Base-by-base conservation (phyloP, 1,140 invertebrate genomes). In the Drosophila setifemur region DNA sequence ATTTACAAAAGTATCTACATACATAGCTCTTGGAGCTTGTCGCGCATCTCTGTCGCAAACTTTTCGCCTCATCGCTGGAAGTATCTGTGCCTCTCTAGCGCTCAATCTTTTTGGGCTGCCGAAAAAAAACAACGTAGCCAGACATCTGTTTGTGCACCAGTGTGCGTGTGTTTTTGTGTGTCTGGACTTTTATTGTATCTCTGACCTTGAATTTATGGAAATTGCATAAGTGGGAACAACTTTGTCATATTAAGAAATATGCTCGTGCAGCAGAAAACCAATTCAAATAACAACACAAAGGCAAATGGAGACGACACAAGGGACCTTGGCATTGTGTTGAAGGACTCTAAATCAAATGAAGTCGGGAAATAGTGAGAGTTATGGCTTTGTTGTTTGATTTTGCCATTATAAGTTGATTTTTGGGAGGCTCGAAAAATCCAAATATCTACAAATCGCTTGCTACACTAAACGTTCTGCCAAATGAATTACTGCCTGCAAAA, bases 171-270 rank as follows among this genome's bases (percentile, higher is more conserved):
- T 47, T 35, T 64, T 28, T 53, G 64, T 52, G 63, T 75, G 78
- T 85, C 78, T 83, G 79, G 78, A 70, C 60, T 58, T 85, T 85
- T 78, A 83, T 83, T 83, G 74, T 85, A 57, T 33, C 45, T 48
- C 49, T 68, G 79, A 85, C 79, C 81, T 86, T 85, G 81, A 86
- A 79, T 85, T 85, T 85, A 85, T 85, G 79, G 74, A 81, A 85
- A 85, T 85, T 81, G 81, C 71, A 70, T 82, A 83, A 83, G 79
- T 85, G 78, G 55, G 70, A 85, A 85, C 68, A 79, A 79, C 70
- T 86, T 86, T 85, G 71, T 75, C 75, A 79, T 81, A 85, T 79
- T 79, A 73, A 79, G 60, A 74, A 53, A 57, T 63, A 48, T 44
- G 57, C 55, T 33, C 12, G 37, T 23, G 5, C 31, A 1, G 14